Conservation (phyloP, 2,888 invertebrate genomes). For the Sarcophaga subvicina region DNA sequence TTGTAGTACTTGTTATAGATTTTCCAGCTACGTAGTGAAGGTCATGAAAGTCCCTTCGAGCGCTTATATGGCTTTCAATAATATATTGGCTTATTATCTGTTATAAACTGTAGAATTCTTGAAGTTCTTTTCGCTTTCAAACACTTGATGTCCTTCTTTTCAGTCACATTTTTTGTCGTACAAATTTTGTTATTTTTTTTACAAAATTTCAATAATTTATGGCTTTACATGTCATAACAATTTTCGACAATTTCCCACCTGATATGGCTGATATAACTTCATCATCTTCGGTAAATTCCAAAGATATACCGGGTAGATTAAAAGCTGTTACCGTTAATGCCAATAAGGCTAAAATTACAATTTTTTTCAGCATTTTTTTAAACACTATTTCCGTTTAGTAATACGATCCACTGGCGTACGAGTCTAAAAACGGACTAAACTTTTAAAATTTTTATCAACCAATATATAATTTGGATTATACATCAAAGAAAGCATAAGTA, state of each 20-base stretch:
- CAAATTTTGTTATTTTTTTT: no score
- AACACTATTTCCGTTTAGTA: neutral
- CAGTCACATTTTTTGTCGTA: no score
- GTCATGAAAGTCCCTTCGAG: no score
- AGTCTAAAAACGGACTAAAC: slow-evolving; percentile 43
- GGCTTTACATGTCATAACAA: no score
- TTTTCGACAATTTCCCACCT: slow-evolving; percentile 65
- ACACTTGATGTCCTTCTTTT: no score
- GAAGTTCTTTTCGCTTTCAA: no score
- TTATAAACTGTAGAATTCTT: no score
- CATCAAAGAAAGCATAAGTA: neutral
- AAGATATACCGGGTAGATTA: slow-evolving; percentile 70
- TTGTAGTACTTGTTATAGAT: no score
- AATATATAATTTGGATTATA: slow-evolving; percentile 14
- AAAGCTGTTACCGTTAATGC: slow-evolving; percentile 61
- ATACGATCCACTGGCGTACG: neutral
- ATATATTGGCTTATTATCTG: no score
- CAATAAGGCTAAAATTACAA: slow-evolving; percentile 57
- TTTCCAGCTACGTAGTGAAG: no score
- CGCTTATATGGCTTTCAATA: no score
- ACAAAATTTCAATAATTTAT: no score
- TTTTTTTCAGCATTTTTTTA: slow-evolving; percentile 56
- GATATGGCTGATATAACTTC: slow-evolving; percentile 72
- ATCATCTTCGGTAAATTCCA: slow-evolving; percentile 70
- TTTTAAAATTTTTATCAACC: neutral